Evolutionary conservation across 2,888 invertebrate genomes (phyloP).

Genomic region (Drosophila greeni): DNA sequence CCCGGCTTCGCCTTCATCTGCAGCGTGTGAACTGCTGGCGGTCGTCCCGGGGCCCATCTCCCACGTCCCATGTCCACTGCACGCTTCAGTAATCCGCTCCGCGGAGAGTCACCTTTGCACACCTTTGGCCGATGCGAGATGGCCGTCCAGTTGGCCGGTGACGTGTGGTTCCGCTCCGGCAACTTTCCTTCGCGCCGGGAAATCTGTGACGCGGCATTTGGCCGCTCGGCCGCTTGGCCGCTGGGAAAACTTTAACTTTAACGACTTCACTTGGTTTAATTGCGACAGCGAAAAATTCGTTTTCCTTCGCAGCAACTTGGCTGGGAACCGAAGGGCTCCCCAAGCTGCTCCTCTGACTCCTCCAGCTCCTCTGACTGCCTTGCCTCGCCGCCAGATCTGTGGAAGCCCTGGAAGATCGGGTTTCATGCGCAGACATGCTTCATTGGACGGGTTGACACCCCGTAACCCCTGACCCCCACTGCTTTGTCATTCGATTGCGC

Average conservation of each 20-base stretch:
- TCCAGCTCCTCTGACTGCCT: neutral
- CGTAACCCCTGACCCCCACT: conserved; percentile 19
- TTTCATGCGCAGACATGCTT: conserved; percentile 71
- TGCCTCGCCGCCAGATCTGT: neutral
- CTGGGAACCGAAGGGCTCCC: conserved; percentile 51
- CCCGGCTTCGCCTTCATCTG: conserved; percentile 43
- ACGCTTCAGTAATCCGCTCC: conserved; percentile 45
- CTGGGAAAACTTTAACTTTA: conserved; percentile 61
- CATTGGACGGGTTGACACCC: conserved; percentile 50
- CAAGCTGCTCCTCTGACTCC: neutral
- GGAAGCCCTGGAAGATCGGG: conserved; percentile 29
- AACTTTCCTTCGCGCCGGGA: conserved; percentile 49
- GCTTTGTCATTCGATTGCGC: conserved; percentile 68
- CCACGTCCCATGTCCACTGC: conserved; percentile 28
- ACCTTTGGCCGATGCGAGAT: conserved; percentile 28
- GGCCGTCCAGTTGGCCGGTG: conserved; percentile 58
- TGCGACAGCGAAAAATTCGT: conserved; percentile 60
- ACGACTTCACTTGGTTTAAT: conserved; percentile 58
- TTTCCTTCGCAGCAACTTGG: conserved; percentile 57
- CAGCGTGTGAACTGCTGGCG: conserved; percentile 60
- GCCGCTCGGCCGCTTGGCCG: conserved; percentile 54
- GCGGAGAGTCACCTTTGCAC: conserved; percentile 25
- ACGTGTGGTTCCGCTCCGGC: conserved; percentile 71
- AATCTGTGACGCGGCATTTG: conserved; percentile 72
- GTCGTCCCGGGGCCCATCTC: conserved; percentile 23